Percentiles rank a stretch among this genome's conserved stretches.
Conservation (phyloP, 2,797 vertebrate genomes). For the Prunella strophiata region DNA sequence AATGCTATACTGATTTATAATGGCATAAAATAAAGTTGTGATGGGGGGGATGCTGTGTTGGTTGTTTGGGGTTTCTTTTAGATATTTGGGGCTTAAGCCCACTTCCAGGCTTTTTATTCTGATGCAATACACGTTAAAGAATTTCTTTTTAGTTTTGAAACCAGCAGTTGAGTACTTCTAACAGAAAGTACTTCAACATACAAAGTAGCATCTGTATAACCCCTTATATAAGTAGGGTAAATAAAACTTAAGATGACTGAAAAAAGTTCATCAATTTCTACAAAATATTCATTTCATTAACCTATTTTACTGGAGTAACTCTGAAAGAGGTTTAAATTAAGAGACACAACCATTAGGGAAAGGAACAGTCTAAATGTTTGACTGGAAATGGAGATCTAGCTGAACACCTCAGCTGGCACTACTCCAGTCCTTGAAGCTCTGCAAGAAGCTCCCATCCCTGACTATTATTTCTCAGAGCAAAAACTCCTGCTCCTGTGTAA, state of each 20-base stretch:
- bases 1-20: not conserved
- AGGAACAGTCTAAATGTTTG: not conserved
- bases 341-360: not conserved
- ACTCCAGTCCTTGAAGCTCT: not conserved
- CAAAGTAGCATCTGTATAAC: not conserved
- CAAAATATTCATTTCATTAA: not conserved
- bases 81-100: not conserved
- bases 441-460: not conserved
- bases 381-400: not conserved
- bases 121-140: not conserved
- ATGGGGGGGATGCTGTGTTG: accelerated
- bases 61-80: not conserved
- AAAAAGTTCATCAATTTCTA: not conserved
- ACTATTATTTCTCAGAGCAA: not conserved
- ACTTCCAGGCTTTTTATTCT: not conserved
- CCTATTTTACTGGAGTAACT: not conserved
- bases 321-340: not conserved
- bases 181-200: not conserved
- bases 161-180: not conserved
- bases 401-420: not conserved
- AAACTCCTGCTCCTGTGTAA: not conserved
- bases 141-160: not conserved
- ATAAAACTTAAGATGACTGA: not conserved
- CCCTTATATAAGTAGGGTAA: not conserved
- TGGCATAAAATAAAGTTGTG: not conserved